Conservation (phyloP, 2,888 invertebrate species). For the Acanthosoma haemorrhoidale region DNA sequence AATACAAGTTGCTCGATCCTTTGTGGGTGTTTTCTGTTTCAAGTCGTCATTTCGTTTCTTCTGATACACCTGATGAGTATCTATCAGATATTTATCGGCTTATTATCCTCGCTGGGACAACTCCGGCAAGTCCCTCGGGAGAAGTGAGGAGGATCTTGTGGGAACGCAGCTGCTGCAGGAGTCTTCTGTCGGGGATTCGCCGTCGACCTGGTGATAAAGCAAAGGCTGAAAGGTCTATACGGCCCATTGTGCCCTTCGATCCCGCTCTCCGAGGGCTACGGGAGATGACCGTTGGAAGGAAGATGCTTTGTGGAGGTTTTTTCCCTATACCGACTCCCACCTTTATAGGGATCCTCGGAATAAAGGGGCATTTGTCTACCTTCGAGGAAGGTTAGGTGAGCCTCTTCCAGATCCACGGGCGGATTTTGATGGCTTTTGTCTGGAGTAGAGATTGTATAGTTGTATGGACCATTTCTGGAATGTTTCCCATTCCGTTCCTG, state of each 20-base stretch:
- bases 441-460: too few species aligned
- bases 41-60: too few species aligned
- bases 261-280: not conserved
- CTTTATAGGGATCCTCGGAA: not conserved
- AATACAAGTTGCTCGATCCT: too few species aligned
- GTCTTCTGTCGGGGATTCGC: not conserved
- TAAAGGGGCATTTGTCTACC: not conserved
- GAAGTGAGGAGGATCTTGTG: not conserved
- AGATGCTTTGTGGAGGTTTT: not conserved
- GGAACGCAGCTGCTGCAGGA: not conserved
- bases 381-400: not conserved
- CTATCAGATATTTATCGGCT: too few species aligned
- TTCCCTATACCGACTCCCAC: slow-evolving; percentile 4
- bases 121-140: too few species aligned
- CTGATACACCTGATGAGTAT: too few species aligned
- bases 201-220: not conserved
- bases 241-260: not conserved
- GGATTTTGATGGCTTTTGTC: too few species aligned
- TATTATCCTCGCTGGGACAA: too few species aligned
- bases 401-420: too few species aligned
- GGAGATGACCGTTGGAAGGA: slow-evolving; percentile 14
- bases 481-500: too few species aligned
- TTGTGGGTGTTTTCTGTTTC: too few species aligned
- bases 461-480: too few species aligned
- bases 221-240: not conserved